Evolutionary conservation across 2,888 invertebrate species (phyloP), one percentile per base, ranked within the genome.

Genomic region (Caenorhabditis macrosperma): DNA sequence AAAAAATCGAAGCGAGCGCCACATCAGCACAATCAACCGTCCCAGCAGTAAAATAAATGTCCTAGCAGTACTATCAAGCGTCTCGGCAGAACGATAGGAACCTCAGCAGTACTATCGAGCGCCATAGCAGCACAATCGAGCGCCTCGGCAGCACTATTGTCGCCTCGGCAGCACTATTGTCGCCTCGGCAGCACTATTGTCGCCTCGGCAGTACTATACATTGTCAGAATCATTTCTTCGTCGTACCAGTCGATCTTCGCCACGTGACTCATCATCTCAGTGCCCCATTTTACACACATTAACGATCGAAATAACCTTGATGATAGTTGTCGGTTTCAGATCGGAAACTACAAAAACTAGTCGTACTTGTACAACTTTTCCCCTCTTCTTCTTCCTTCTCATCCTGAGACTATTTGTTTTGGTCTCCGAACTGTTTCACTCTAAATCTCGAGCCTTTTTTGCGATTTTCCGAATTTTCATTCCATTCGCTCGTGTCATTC

Each of bases 331-430:
- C 46, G 52, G 28, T 52, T 52, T 52, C 52, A 52, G 52, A 4
- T 22, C 9, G 1, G 7, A 50, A 46, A 46, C 52, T n/a, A 52
- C n/a, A 41, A 10, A 41, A 41, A 41, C 52, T n/a, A 52, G 52
- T 52, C 46, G 46, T 46, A 46, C 46, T 46, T 46, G 38, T 38
- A 38, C 46, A 46, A 46, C 46, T 46, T 46, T 15, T 46, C 46
- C 9, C 5, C 38, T 15, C 33, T 10, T 33, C 33, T 24, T 24
- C 48, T 24, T 24, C 4, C 48, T 24, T 22, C 9, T 50, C 28
- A 12, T 52, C 52, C 28, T 12, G n/a, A 24, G 28, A 50, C 12
- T 72, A 24, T 72, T 72, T 72, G 72, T 64, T 72, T 72, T 72
- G 72, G 72, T 48, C 41, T 28, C 24, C 33, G 35, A n/a, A 64